Evolutionary conservation across 1,140 invertebrate species (phyloP), one percentile per base, ranked within the genome.

Genomic region (Augochlora pura): DNA sequence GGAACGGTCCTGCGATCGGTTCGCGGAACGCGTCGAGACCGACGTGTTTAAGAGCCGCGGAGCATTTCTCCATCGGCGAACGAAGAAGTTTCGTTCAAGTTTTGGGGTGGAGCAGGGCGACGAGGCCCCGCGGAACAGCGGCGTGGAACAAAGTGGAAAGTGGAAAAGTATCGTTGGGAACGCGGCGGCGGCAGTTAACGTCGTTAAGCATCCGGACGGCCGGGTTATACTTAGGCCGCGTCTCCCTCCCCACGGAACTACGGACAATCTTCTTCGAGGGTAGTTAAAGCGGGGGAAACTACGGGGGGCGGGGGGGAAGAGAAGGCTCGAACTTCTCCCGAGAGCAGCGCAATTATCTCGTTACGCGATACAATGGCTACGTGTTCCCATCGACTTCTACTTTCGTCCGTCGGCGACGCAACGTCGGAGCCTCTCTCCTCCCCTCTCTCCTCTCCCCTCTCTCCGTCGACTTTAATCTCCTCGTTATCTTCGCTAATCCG

Each of bases 201-300:
- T 59, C 39, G 54, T 82, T 83, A 71, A 83, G 62, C 54, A 54
- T 66, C 79, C 46, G 54, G 21, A 75, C 38, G 25, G 62, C 27
- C 10, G 60, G n/a, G 49, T 21, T 65, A 42, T 42, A 66, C 46
- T 39, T 14, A 9, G 27, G 6, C 16, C 57, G 23, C n/a, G 6
- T 25, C 9, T n/a, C n/a, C n/a, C n/a, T n/a, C n/a, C n/a, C n/a
- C n/a, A n/a, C n/a, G 46, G 9, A 67, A 75, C 73, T 75, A 57
- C 18, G 16, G 49, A 74, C 60, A 65, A 74, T 75, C 63, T 75
- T 75, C 73, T 57, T 67, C 21, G 73, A 42, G 64, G 9, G 38
- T 8, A 57, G 32, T 66, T 66, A 23, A 57, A 42, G n/a, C n/a
- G n/a, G n/a, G 39, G 49, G 32, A 5, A 75, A 67, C 38, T 46